These are phyloP conservation scores for Morelia viridis DNA, from an alignment of 2,797 vertebrate species.

Conservation along the genomic window DNA sequence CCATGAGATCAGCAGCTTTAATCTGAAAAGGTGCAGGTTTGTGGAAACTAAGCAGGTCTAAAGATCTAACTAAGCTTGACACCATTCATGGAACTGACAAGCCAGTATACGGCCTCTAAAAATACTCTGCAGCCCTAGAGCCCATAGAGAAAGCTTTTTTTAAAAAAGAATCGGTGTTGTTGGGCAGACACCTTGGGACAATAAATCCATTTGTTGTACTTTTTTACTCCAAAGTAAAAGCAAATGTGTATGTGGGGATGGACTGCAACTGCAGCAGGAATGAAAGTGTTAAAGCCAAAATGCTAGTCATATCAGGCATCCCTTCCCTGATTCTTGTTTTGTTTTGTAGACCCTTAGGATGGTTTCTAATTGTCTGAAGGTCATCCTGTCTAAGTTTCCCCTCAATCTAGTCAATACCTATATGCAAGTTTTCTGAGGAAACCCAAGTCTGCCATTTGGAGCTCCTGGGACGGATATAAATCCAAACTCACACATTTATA, in stretches of 20 bases:
- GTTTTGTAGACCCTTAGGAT: background rate
- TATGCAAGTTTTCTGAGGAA: background rate
- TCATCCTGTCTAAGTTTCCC: background rate
- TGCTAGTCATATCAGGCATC: too few relatives aligned
- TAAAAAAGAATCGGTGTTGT: background rate
- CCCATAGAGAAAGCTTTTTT: background rate
- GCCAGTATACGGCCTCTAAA: background rate
- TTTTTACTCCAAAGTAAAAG: background rate
- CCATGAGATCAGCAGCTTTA: background rate
- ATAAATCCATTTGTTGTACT: background rate
- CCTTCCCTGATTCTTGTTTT: background rate
- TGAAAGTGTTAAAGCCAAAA: background rate
- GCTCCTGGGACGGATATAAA: background rate
- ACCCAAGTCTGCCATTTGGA: background rate
- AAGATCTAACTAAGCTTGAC: background rate
- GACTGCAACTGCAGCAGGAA: background rate
- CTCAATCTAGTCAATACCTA: background rate
- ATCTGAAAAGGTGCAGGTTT: background rate
- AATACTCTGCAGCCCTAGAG: background rate
- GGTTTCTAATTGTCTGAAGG: background rate
- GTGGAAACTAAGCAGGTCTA: background rate
- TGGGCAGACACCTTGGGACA: background rate
- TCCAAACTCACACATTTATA: background rate
- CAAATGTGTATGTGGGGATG: background rate
- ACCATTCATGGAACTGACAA: background rate